phyloP scores from a whole-genome alignment of 2,797 vertebrate species.

The Nannoperca obscura region DNA sequence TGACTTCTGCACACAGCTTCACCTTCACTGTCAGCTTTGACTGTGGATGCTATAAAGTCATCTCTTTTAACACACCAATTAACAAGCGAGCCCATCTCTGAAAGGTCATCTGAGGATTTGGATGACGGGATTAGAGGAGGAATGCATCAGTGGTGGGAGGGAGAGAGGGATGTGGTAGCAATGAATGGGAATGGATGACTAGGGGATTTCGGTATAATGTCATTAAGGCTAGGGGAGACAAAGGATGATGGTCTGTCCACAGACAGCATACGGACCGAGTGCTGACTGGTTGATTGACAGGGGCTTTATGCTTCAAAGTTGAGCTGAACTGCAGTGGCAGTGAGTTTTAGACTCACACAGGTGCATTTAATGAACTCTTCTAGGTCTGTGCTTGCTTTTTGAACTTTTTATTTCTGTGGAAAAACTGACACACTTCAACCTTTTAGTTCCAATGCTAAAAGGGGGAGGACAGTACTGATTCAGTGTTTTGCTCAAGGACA shows the following conservation, averaged over 20 bases:
- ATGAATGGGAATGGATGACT: constrained; percentile 81
- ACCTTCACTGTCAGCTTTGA: constrained; percentile 30
- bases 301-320: constrained; percentile 55
- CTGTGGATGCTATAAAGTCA: constrained; percentile 57
- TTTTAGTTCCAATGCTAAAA: constrained; percentile 1
- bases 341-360: constrained; percentile 41
- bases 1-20: constrained; percentile 8
- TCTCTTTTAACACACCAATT: constrained; percentile 70
- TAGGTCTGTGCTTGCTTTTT: constrained; percentile 1
- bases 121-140: constrained; percentile 78
- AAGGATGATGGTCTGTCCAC: constrained; percentile 64
- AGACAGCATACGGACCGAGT: constrained; percentile 58
- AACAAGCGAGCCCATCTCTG: constrained; percentile 64
- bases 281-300: constrained; percentile 58
- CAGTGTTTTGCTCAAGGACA: constrained; percentile 9
- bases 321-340: constrained; percentile 48
- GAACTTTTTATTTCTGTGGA: constrained; percentile 7
- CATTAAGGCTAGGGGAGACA: constrained; percentile 75
- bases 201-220: constrained; percentile 79
- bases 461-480: background rate
- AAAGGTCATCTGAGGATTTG: constrained; percentile 81
- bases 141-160: constrained; percentile 78
- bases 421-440: constrained; percentile 4
- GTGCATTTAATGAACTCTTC: constrained; percentile 50
- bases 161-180: constrained; percentile 62